phyloP scores from a whole-genome alignment of 2,113 vertebrate species.

The Eonycteris spelaea region DNA sequence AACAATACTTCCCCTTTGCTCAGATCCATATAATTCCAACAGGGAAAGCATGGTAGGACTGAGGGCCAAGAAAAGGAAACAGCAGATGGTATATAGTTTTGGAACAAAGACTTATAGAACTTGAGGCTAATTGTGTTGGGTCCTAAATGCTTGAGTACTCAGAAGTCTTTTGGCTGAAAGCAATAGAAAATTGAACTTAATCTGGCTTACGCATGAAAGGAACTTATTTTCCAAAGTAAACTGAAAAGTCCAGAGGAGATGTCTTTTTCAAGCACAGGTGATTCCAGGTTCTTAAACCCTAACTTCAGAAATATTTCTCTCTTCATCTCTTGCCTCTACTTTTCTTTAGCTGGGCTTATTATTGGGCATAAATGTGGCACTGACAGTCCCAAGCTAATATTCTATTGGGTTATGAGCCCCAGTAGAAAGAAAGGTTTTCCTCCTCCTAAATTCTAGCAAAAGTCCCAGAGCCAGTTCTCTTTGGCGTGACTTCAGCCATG shows the following conservation, averaged over 20 bases:
- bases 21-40: not conserved
- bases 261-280: not conserved
- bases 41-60: not conserved
- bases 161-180: not conserved
- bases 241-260: not conserved
- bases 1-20: not conserved
- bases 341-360: not conserved
- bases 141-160: not conserved
- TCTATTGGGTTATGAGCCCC: not conserved
- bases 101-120: not conserved
- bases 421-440: not conserved
- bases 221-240: slow-evolving; percentile 2
- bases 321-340: not conserved
- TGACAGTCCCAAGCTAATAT: not conserved
- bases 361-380: not conserved
- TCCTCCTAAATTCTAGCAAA: not conserved
- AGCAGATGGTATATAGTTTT: not conserved
- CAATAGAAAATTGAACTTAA: not conserved
- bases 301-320: not conserved
- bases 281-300: not conserved
- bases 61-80: not conserved
- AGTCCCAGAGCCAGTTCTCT: not conserved
- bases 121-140: not conserved
- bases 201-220: not conserved
- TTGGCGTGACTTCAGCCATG: not conserved